Conservation (phyloP, 2,888 invertebrate species). For the Synergus gifuensis region DNA sequence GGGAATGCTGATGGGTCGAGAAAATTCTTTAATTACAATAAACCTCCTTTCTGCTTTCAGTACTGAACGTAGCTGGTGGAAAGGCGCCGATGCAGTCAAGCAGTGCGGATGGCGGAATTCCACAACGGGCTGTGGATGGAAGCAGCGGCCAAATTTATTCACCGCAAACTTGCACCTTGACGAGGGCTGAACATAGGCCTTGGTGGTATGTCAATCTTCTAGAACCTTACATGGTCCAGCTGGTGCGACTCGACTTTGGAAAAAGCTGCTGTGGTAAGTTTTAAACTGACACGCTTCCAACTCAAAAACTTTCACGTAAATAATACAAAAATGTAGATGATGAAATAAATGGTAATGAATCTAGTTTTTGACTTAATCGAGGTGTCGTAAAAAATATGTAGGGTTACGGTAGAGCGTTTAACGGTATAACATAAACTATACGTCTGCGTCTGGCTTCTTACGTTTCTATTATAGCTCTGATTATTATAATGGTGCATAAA, state of each 20-base stretch:
- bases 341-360: neutral
- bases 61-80: slow-evolving; percentile 94
- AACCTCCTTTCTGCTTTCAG: slow-evolving; percentile 79
- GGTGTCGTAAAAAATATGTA: neutral
- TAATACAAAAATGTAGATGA: neutral
- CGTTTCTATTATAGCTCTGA: slow-evolving; percentile 27
- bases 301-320: neutral
- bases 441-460: slow-evolving; percentile 24
- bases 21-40: slow-evolving; percentile 37
- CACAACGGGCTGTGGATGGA: slow-evolving; percentile 94
- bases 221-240: slow-evolving; percentile 96
- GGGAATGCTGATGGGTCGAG: slow-evolving; percentile 82
- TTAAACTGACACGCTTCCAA: neutral
- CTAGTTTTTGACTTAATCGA: slow-evolving; percentile 3
- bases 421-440: slow-evolving; percentile 24
- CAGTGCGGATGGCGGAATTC: slow-evolving; percentile 89
- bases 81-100: slow-evolving; percentile 97
- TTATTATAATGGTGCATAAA: slow-evolving; percentile 34
- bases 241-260: slow-evolving; percentile 94
- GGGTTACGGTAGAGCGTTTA: slow-evolving; percentile 32
- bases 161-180: slow-evolving; percentile 91
- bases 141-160: slow-evolving; percentile 91
- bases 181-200: slow-evolving; percentile 89
- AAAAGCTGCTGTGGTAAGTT: slow-evolving; percentile 93
- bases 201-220: slow-evolving; percentile 98